Evolutionary conservation across 2,113 vertebrate species (phyloP), one percentile per base, ranked within the genome.

Genomic region (Saguinus imperator): DNA sequence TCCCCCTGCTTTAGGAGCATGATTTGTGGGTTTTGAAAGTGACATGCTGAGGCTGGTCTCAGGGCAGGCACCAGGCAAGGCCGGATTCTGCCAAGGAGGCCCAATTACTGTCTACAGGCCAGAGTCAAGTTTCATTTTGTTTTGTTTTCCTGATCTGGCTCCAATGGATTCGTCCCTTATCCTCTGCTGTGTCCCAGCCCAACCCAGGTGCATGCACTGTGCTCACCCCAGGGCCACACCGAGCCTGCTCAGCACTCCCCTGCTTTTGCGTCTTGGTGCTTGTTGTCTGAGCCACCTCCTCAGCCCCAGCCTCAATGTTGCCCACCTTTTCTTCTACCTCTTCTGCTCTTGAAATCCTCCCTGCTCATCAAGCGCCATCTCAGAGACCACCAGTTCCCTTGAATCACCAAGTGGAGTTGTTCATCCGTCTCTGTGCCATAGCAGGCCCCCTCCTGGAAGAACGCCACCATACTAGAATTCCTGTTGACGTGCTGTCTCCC

Each of bases 81-180:
- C 57, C 18, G 40, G 75, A 52, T 37, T 35, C 66, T 76, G 64
- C 87, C 87, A 90, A 92, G 57, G 83, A 66, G 94, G 64, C 40
- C 84, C 94, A 79, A 29, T 80, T 95, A 75, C 92, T 64, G n/a
- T 80, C 77, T 72, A 20, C 92, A 95, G 40, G 87, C 75, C 95
- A 95, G 93, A 96, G 66, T 90, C 96, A 96, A 96, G 76, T 94
- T 96, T 89, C 1, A 1, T 66, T 96, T 94, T 75, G 75, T 96
- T 84, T 94, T 80, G 7, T 82, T 70, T 96, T 83, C 50, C 88
- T 95, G 48, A 87, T 84, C 90, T 40, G 87, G 48, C 9, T 97
- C 64, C 84, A 76, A 6, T 35, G 50, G 70, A 84, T 40, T 43
- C 76, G 27, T 55, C 6, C 50, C 91, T 55, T 55, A 50, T 73